Conservation (phyloP, 2,113 vertebrate genomes). For the Eptesicus fuscus region DNA sequence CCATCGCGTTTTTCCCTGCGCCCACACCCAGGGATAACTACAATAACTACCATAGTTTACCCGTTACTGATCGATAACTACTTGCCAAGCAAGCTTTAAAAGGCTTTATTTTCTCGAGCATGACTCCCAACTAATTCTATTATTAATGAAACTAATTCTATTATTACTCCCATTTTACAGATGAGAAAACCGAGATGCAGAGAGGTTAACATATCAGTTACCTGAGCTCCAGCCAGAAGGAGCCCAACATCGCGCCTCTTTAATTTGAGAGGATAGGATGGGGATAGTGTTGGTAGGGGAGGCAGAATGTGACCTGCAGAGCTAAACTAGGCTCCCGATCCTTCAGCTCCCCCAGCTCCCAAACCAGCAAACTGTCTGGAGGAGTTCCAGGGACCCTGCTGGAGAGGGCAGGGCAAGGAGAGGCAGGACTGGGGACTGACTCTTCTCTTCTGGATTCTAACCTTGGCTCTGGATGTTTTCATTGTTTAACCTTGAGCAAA, state of each 20-base stretch:
- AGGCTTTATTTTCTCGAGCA: background rate
- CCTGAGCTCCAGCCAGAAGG: background rate
- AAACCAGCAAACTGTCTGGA: background rate
- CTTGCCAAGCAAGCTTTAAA: background rate
- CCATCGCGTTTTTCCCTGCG: background rate
- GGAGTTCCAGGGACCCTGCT: background rate
- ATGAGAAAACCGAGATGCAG: conserved; percentile 15
- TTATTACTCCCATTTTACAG: conserved; percentile 5
- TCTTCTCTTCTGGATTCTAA: background rate
- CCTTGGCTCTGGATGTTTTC: background rate
- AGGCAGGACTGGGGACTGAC: background rate
- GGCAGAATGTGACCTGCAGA: background rate
- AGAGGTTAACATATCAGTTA: background rate
- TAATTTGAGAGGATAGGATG: background rate
- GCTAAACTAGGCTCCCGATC: accelerated
- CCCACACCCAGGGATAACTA: background rate
- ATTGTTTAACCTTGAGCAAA: background rate
- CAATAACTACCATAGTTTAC: background rate
- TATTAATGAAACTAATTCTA: background rate
- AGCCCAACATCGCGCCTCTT: background rate
- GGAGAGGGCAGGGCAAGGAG: too few relatives aligned
- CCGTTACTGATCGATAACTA: background rate
- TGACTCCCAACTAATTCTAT: background rate
- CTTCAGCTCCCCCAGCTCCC: background rate
- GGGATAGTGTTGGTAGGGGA: background rate